Conservation (phyloP, 2,888 invertebrate species). For the Acleris cristana region DNA sequence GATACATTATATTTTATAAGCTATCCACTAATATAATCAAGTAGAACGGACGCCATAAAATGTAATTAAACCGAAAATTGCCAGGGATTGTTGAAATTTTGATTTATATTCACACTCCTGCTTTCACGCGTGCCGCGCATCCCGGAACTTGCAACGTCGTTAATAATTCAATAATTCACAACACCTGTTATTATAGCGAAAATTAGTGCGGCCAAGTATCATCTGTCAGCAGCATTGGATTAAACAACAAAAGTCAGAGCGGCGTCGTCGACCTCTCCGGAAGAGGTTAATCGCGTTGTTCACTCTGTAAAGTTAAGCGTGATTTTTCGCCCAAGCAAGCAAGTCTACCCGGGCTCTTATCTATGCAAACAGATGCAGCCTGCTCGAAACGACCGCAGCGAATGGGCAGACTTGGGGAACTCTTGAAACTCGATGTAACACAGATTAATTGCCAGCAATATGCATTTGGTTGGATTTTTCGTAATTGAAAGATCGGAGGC, state of each 20-base stretch:
- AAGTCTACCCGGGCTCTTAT: constrained; percentile 30
- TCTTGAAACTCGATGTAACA: constrained; percentile 31
- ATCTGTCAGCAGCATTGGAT: neutral
- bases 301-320: constrained; percentile 17
- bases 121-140: constrained; percentile 36
- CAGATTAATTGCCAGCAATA: constrained; percentile 37
- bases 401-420: constrained; percentile 36
- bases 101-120: constrained; percentile 50
- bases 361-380: constrained; percentile 33
- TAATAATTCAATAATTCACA: constrained; percentile 42
- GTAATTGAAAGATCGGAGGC: constrained; percentile 71
- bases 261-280: too few species aligned
- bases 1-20: constrained; percentile 13
- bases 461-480: constrained; percentile 40
- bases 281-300: neutral
- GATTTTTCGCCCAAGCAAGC: constrained; percentile 24
- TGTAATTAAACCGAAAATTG: constrained; percentile 59
- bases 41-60: constrained; percentile 48
- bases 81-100: constrained; percentile 53
- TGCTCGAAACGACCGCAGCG: constrained; percentile 25
- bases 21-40: constrained; percentile 31
- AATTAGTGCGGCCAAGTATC: neutral
- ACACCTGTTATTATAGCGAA: constrained; percentile 10
- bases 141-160: constrained; percentile 34
- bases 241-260: too few species aligned